phyloP scores from a whole-genome alignment of 1,140 invertebrate genomes.

The Babylonia areolata region DNA sequence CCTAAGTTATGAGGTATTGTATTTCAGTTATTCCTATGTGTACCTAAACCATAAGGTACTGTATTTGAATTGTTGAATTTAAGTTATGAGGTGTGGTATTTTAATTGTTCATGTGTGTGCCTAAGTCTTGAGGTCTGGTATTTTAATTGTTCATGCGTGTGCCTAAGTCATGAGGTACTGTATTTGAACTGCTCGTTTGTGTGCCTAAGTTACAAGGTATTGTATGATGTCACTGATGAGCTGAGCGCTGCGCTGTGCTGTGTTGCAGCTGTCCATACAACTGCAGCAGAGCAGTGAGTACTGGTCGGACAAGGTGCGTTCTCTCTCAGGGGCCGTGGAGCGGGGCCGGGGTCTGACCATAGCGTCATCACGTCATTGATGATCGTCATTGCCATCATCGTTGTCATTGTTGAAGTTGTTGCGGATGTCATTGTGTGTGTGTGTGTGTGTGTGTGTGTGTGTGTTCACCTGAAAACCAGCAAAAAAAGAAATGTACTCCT shows the following conservation, averaged over 20 bases:
- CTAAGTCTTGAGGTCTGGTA: no score
- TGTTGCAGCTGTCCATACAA: conserved; percentile 71
- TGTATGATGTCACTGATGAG: not conserved
- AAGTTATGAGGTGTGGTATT: no score
- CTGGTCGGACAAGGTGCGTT: conserved; percentile 73
- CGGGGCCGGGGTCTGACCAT: not conserved
- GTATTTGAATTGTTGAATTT: no score
- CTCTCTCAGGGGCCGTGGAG: conserved; percentile 62
- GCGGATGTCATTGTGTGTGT: no score
- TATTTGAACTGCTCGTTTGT: not conserved
- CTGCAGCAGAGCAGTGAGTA: conserved; percentile 74
- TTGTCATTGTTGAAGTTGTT: not conserved
- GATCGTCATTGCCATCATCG: not conserved
- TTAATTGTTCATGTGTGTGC: no score
- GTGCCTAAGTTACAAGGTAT: not conserved
- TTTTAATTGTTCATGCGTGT: no score
- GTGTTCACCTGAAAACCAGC: no score
- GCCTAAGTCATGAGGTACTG: not conserved
- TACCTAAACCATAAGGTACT: no score
- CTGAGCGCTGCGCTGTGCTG: not conserved
- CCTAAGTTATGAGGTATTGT: no score
- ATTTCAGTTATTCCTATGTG: no score
- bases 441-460: no score
- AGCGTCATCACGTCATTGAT: conserved; percentile 8
- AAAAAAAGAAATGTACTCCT: no score